Evolutionary conservation across 2,888 invertebrate genomes (phyloP).

Genomic region (Philaethria dido): DNA sequence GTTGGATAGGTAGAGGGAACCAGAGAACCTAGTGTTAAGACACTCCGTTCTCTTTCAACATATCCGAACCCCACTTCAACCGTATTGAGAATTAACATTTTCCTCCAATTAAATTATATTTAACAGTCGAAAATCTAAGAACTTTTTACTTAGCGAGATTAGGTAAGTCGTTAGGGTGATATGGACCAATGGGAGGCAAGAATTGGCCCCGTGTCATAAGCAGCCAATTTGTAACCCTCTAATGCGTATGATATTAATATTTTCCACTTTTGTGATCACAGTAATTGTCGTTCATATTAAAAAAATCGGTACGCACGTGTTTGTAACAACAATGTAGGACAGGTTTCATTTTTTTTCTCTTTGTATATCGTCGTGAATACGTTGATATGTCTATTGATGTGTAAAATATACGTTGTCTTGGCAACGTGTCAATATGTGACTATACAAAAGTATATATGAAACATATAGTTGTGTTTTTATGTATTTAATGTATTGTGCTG

Average conservation of each 20-base stretch:
- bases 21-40: too few relatives aligned
- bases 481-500: too few relatives aligned
- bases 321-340: conserved; percentile 43
- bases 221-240: conserved; percentile 67
- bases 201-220: conserved; percentile 54
- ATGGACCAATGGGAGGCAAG: conserved; percentile 47
- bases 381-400: too few relatives aligned
- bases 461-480: too few relatives aligned
- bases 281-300: conserved; percentile 78
- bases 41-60: too few relatives aligned
- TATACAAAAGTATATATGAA: too few relatives aligned
- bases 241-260: conserved; percentile 67
- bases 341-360: too few relatives aligned
- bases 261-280: conserved; percentile 71
- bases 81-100: conserved; percentile 32
- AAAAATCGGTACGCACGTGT: conserved; percentile 68
- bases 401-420: too few relatives aligned
- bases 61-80: too few relatives aligned
- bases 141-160: conserved; percentile 45
- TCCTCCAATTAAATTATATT: conserved; percentile 40
- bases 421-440: too few relatives aligned
- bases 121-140: conserved; percentile 37
- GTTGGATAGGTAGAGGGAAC: too few relatives aligned
- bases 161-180: conserved; percentile 49
- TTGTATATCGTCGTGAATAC: too few relatives aligned